Evolutionary conservation across 2,888 invertebrate species (phyloP).

Genomic region (Gastracanthus pulcherrimus): DNA sequence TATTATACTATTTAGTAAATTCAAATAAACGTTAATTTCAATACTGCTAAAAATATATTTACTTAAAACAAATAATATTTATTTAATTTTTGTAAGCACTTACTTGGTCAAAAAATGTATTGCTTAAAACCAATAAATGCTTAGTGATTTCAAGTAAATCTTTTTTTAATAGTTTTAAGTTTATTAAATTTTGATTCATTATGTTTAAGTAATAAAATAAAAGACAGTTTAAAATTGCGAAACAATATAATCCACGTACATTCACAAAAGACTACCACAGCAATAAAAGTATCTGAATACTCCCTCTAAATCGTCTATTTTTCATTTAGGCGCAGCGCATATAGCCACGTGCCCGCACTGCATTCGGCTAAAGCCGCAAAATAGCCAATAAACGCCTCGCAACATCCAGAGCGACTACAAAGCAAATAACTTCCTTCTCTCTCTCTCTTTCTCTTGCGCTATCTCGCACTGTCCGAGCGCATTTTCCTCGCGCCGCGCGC

Average conservation of each 20-base stretch:
- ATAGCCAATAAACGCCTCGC: constrained; percentile 36
- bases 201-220: no score
- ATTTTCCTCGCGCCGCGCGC: constrained; percentile 33
- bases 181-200: no score
- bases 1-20: no score
- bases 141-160: no score
- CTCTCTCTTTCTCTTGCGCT: background rate
- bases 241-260: background rate
- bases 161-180: no score
- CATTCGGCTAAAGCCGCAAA: constrained; percentile 36
- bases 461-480: background rate
- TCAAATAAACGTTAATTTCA: no score
- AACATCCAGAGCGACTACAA: constrained; percentile 37
- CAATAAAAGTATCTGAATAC: constrained; percentile 1
- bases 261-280: background rate
- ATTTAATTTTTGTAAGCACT: no score
- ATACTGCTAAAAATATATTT: no score
- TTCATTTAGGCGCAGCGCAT: background rate
- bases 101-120: no score
- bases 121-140: no score
- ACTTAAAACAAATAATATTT: no score
- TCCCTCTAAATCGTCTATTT: background rate
- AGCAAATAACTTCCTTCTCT: constrained; percentile 46
- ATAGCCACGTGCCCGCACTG: constrained; percentile 12
- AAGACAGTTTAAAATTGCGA: no score